phyloP scores from a whole-genome alignment of 2,888 invertebrate species.

The Iphiclides podalirius region DNA sequence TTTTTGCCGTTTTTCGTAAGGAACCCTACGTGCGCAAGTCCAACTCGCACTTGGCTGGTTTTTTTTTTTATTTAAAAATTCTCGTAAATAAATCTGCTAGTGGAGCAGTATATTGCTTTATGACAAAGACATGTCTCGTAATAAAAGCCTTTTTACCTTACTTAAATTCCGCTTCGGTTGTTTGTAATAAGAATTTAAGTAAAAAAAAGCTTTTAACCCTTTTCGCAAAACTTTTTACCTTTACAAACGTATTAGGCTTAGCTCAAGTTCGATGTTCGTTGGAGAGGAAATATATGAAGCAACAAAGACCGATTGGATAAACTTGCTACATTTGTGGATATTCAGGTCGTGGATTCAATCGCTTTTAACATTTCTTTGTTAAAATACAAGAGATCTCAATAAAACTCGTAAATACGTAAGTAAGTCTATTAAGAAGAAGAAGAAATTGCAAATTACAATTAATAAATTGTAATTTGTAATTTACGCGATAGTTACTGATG shows the following conservation, averaged over 20 bases:
- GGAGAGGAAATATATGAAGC: not conserved
- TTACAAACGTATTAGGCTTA: slow-evolving; percentile 11
- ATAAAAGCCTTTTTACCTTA: not conserved
- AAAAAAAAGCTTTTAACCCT: slow-evolving; percentile 14
- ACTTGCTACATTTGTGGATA: not conserved
- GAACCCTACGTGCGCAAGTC: too few species aligned
- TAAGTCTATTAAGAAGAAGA: too few species aligned
- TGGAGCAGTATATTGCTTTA: too few species aligned
- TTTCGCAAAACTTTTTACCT: slow-evolving; percentile 14
- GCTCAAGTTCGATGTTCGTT: not conserved
- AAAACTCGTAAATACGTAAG: too few species aligned
- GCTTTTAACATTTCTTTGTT: too few species aligned
- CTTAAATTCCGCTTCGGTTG: not conserved
- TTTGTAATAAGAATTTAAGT: slow-evolving; percentile 1
- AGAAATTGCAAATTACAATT: too few species aligned
- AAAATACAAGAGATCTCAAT: too few species aligned
- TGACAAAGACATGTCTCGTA: not conserved
- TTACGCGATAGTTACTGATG: not conserved
- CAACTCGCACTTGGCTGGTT: too few species aligned
- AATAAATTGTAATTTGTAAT: not conserved
- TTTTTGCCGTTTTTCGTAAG: too few species aligned
- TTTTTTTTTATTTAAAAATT: too few species aligned
- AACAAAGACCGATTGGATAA: not conserved
- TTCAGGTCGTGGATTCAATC: too few species aligned
- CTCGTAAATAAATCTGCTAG: too few species aligned